Evolutionary conservation across 1,140 invertebrate genomes (phyloP).

Genomic region (Glomeris maerens): DNA sequence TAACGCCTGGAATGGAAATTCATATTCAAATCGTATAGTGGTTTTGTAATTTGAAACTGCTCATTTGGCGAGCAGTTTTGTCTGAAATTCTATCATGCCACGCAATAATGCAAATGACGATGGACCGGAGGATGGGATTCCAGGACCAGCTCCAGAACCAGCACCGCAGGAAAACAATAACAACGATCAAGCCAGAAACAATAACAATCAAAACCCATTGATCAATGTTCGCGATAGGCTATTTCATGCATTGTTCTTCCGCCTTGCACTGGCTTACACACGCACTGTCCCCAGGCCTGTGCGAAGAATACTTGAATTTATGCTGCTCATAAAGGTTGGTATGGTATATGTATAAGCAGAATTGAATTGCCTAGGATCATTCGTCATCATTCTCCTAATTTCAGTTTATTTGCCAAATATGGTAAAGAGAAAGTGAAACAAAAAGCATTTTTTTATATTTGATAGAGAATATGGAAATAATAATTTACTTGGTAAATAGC

Average conservation of each 20-base stretch:
- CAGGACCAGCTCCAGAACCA: too few relatives aligned
- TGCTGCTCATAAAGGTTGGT: constrained; percentile 66
- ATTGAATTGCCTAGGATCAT: neutral
- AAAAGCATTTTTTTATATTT: neutral
- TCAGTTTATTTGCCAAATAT: too few relatives aligned
- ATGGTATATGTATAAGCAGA: neutral
- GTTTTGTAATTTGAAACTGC: too few relatives aligned
- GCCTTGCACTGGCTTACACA: constrained; percentile 77
- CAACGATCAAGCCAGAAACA: constrained; percentile 22
- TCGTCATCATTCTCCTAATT: too few relatives aligned
- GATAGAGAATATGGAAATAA: neutral
- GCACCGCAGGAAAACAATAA: too few relatives aligned
- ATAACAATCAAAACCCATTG: constrained; percentile 44
- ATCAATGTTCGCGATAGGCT: constrained; percentile 72
- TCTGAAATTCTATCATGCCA: too few relatives aligned
- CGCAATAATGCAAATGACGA: too few relatives aligned
- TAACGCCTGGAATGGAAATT: too few relatives aligned
- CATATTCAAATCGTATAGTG: too few relatives aligned
- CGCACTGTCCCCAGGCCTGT: constrained; percentile 70
- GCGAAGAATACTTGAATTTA: constrained; percentile 76
- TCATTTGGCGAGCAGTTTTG: too few relatives aligned
- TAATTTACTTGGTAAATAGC: neutral
- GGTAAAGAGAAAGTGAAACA: too few relatives aligned
- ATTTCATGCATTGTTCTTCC: constrained; percentile 91
- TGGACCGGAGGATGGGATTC: too few relatives aligned